phyloP scores from a whole-genome alignment of 2,113 vertebrate genomes.

The Speoplatyrhinus poulsoni region DNA sequence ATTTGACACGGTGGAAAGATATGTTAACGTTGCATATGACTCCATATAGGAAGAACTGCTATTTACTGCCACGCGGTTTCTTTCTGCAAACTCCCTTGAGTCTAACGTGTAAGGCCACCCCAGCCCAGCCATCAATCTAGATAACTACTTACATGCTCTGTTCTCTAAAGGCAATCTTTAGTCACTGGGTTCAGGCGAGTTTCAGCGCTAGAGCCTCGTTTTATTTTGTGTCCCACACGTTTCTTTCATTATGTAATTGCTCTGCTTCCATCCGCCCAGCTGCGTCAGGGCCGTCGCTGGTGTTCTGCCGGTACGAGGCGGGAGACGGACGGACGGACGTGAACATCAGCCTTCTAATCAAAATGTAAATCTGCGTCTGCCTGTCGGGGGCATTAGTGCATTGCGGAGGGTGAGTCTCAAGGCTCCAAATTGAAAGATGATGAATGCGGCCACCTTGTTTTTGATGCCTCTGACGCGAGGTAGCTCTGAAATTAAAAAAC shows the following conservation, averaged over 20 bases:
- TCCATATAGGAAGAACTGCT: too few species aligned
- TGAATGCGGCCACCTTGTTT: conserved; percentile 54
- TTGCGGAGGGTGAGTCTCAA: conserved; percentile 56
- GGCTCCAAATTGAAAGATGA: conserved; percentile 70
- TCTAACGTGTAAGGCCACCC: too few species aligned
- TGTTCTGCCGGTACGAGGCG: conserved; percentile 28
- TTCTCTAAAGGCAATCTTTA: conserved; percentile 43
- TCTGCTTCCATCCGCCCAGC: conserved; percentile 51
- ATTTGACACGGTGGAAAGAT: too few species aligned
- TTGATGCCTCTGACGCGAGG: conserved; percentile 24
- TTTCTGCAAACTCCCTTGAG: too few species aligned
- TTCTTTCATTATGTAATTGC: conserved; percentile 58
- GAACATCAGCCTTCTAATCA: conserved; percentile 58
- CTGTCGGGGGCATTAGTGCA: conserved; percentile 57
- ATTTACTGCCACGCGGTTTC: too few species aligned
- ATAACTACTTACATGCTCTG: too few species aligned
- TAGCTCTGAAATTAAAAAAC: conserved; percentile 53
- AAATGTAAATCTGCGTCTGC: conserved; percentile 70
- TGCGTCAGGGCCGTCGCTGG: conserved; percentile 34
- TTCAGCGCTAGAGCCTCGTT: not conserved
- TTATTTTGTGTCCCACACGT: not conserved
- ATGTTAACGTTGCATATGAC: too few species aligned
- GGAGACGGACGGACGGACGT: conserved; percentile 30
- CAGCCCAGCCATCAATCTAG: too few species aligned
- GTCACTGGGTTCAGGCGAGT: conserved; percentile 35